Conservation (phyloP, 2,797 vertebrate species). For the Halcyon smyrnensis region DNA sequence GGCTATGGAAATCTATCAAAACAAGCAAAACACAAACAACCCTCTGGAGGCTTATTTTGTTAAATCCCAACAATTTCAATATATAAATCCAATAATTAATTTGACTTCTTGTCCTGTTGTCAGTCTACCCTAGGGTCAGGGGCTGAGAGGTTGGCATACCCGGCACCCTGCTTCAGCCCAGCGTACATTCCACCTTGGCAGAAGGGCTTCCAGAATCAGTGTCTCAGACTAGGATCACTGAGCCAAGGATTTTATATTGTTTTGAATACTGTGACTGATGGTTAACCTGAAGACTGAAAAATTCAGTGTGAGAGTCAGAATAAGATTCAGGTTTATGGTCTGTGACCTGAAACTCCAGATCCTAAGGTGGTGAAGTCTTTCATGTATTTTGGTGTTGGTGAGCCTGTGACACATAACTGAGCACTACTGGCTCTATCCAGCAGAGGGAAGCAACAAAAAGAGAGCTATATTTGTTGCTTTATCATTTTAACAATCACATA, state of each 20-base stretch:
- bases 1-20: neutral
- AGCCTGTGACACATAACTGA: neutral
- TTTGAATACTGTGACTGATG: neutral
- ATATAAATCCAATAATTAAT: neutral
- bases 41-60: neutral
- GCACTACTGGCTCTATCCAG: constrained; percentile 49
- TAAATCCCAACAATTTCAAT: neutral
- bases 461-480: constrained; percentile 3
- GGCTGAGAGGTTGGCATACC: neutral
- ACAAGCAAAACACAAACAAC: neutral
- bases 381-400: neutral
- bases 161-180: neutral
- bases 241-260: neutral
- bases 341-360: neutral
- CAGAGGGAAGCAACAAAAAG: constrained; percentile 63
- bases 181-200: accelerated
- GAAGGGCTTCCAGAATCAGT: neutral
- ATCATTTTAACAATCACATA: constrained; percentile 4
- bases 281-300: neutral
- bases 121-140: neutral
- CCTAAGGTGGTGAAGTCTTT: neutral
- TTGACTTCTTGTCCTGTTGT: neutral
- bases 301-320: neutral
- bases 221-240: neutral
- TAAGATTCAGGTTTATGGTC: neutral